Percentiles rank a stretch among this genome's conserved stretches.
Evolutionary conservation across 2,888 invertebrate genomes (phyloP).

Genomic region (Tuta absoluta): DNA sequence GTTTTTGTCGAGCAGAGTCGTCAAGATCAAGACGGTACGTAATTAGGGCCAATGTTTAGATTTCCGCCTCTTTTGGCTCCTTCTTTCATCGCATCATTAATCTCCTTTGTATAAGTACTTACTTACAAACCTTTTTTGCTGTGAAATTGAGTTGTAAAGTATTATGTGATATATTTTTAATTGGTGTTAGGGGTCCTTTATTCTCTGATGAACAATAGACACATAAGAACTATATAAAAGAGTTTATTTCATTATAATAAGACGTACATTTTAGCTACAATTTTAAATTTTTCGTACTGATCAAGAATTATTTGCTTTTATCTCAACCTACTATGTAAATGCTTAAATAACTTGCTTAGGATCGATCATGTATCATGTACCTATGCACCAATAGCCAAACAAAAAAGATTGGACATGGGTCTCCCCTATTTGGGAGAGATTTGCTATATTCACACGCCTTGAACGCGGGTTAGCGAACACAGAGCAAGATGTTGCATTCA

Average conservation of each 20-base stretch:
- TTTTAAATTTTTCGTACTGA: no score
- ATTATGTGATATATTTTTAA: not conserved
- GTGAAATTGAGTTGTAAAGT: not conserved
- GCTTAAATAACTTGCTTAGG: no score
- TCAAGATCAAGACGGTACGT: conserved; percentile 51
- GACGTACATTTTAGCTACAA: no score
- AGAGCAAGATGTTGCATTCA: no score
- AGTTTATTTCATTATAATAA: not conserved
- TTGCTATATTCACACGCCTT: no score
- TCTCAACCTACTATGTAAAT: no score
- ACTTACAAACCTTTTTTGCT: not conserved
- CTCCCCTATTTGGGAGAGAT: no score
- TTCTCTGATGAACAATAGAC: not conserved
- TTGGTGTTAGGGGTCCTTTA: not conserved
- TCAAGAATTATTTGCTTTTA: no score
- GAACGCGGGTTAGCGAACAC: no score
- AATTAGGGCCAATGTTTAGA: conserved; percentile 53
- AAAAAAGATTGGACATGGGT: no score
- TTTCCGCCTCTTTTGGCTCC: conserved; percentile 38
- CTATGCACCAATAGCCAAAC: no score
- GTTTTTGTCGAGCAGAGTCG: conserved; percentile 51
- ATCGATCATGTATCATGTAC: no score
- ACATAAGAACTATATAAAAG: not conserved
- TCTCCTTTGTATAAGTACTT: conserved; percentile 2
- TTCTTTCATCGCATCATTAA: conserved; percentile 22